These are phyloP conservation scores for Grammomys dolichurus DNA, from an alignment of 2,113 vertebrate genomes.

Conservation along the genomic window DNA sequence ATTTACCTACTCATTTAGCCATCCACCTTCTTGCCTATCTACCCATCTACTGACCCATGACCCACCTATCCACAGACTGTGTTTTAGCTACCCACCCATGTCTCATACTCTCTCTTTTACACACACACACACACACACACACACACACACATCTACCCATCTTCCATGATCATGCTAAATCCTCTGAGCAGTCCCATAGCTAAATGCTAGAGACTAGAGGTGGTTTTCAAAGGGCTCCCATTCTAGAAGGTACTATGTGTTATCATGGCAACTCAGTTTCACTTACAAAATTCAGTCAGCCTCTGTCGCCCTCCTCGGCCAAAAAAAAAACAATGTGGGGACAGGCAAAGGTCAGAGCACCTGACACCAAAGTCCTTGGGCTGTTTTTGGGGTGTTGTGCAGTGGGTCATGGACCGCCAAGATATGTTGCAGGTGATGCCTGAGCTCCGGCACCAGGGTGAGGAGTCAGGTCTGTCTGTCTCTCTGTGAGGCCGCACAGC, in stretches of 20 bases:
- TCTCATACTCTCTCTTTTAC: rapidly evolving
- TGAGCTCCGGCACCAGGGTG: not conserved
- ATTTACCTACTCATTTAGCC: rapidly evolving
- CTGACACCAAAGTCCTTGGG: rapidly evolving
- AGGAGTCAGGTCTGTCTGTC: not conserved
- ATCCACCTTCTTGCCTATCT: not conserved
- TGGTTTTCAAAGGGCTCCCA: not conserved
- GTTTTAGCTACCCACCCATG: not conserved
- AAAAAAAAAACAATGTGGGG: not conserved
- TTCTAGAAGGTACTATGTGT: not conserved
- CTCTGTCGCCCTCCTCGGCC: too few species aligned
- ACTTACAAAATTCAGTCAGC: not conserved
- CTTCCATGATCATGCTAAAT: not conserved
- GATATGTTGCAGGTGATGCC: not conserved
- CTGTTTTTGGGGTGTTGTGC: not conserved
- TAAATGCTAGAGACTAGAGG: not conserved
- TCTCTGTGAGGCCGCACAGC: not conserved
- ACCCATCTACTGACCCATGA: too few species aligned
- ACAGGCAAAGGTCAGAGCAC: not conserved
- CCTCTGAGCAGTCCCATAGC: not conserved
- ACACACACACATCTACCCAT: not conserved
- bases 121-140: not conserved
- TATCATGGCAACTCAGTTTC: not conserved
- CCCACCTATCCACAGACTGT: not conserved
- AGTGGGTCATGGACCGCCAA: not conserved